Percentiles rank a stretch among this genome's conserved stretches.
These are phyloP conservation scores for Mactromeris polynyma DNA, from an alignment of 2,888 invertebrate species.

Conservation along the genomic window DNA sequence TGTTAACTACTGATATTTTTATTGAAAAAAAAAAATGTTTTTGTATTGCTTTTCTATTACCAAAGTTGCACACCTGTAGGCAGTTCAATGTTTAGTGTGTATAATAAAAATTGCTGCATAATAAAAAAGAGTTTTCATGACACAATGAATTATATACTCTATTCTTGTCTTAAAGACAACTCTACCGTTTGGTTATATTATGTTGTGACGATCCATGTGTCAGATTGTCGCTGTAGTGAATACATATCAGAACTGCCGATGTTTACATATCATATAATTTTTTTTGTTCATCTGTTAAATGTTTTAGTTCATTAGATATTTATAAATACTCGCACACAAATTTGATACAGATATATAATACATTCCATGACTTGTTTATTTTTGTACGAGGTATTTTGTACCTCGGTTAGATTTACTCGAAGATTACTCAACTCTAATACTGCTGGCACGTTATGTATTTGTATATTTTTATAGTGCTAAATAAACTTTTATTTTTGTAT, in stretches of 20 bases:
- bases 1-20: constrained; percentile 18
- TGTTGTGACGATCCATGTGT: not conserved
- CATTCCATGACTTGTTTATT: constrained; percentile 14
- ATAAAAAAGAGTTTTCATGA: not conserved
- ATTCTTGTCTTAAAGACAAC: not conserved
- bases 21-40: not conserved
- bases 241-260: constrained; percentile 10
- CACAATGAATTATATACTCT: not conserved
- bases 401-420: not conserved
- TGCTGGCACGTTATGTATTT: constrained; percentile 21
- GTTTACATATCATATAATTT: constrained; percentile 9
- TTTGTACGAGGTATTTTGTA: not conserved
- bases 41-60: not conserved
- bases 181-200: not conserved
- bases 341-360: constrained; percentile 2
- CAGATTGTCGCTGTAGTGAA: not conserved
- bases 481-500: constrained; percentile 29
- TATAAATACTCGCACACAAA: not conserved
- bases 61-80: not conserved
- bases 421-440: constrained; percentile 11
- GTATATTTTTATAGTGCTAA: constrained; percentile 39
- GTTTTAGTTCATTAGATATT: not conserved
- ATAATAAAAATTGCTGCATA: no score
- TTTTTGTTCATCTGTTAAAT: not conserved
- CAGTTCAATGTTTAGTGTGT: not conserved